Base-by-base conservation (phyloP, 2,797 vertebrate species). In the Lagodon rhomboides region DNA sequence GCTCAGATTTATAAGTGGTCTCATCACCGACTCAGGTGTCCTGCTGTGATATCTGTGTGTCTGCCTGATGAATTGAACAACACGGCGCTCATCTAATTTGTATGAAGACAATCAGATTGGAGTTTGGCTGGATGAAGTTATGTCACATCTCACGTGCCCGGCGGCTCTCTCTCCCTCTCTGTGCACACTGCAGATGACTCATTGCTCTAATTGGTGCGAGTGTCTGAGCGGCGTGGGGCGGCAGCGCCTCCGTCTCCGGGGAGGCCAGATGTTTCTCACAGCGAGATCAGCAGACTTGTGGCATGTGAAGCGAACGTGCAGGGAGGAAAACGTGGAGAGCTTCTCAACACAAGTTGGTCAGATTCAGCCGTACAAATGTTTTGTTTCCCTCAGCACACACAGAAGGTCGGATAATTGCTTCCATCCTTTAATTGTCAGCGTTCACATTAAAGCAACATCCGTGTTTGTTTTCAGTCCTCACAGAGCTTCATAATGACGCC, bases 171-270 rank as follows among this genome's bases (percentile, higher is more conserved):
- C 56, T 53, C 66, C 54, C 84, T 5, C 50, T 34, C 49, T 47
- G 60, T 53, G 69, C 54, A 7, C 12, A 4, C 76, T 75, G 78
- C 62, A 59, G 50, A 46, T 74, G 74, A 87, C 50, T 90, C 73
- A 75, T 30, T 22, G 58, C 82, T 80, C 34, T 79, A 87, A 89
- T 79, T 87, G 79, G 79, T 85, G 70, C 20, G 73, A 77, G 81
- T 63, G 61, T 74, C 62, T 75, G 63, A 60, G 59, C 3, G 56
- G 46, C 13, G 68, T 77, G 22, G 62, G 47, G 63, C 46, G 41
- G 85, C 60, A 46, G 43, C 43, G 65, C 62, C 74, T 69, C 30
- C 55, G 16, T 73, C 77, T 72, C 80, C 58, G n/a, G 69, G 59
- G 73, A 71, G 64, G 56, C 55, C 69, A 76, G 74, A 80, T 81